Base-by-base conservation (phyloP, 2,888 invertebrate species). In the Lypha dubia region DNA sequence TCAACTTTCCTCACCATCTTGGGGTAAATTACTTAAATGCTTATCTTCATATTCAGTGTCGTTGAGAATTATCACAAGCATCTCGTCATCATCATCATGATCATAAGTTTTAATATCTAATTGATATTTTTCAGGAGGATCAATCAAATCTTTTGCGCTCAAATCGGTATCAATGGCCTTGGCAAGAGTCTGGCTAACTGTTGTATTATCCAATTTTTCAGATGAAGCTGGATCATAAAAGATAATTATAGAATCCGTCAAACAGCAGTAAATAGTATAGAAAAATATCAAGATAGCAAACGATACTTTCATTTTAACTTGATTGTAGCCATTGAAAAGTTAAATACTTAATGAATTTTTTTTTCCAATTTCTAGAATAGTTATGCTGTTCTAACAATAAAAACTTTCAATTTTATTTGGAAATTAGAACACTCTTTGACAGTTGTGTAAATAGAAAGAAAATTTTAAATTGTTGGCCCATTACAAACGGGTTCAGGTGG, bases 401-500 rank as follows among this genome's bases (percentile, higher is more conserved):
- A 53, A 28, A 15, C 4, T 8, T n/a, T n/a, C 2, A 56, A 17
- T 13, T 53, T 20, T 51, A 3, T 9, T 22, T 56, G n/a, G 4
- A 13, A 58, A 22, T 28, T 20, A 2, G 13, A 32, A 17, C 15
- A 70, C 44, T 13, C 11, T 22, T 53, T 71, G 22, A 20, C 82
- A 83, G 17, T 76, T 77, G 76, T 24, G 22, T 71, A 71, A 77
- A 83, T 71, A 71, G 35, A 53, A n/a, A n/a, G n/a, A n/a, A n/a
- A n/a, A n/a, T n/a, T n/a, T n/a, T n/a, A n/a, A n/a, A n/a, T n/a
- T n/a, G n/a, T n/a, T n/a, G n/a, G n/a, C n/a, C n/a, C n/a, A n/a
- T n/a, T n/a, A n/a, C n/a, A n/a, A n/a, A n/a, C n/a, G n/a, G n/a
- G n/a, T n/a, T n/a, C n/a, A n/a, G n/a, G n/a, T n/a, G n/a, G n/a